Base-by-base conservation (phyloP, 2,113 vertebrate species). In the Neopipo cinnamomea region DNA sequence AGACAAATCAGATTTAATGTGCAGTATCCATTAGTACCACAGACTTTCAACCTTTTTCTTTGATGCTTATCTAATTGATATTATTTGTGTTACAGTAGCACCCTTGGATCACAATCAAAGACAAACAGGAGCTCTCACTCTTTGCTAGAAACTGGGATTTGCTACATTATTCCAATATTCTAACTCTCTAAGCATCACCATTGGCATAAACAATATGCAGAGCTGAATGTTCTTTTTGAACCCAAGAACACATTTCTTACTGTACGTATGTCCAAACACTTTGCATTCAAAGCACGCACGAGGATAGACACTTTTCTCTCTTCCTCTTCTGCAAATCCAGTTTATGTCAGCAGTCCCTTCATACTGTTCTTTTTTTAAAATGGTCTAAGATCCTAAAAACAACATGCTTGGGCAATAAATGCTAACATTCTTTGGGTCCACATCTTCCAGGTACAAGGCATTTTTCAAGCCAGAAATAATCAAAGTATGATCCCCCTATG, bases 351-450 rank as follows among this genome's bases (percentile, higher is more conserved):
- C 24, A 70, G 24, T 27, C 24, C 24, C 31, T 75, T 72, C 25
- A 37, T 7, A 11, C 8, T n/a, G 18, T 12, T 81, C 27, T 84
- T 61, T 28, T 44, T n/a, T n/a, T 50, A 46, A 72, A 85, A 39
- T 5, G 41, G 28, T 19, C n/a, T 20, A 82, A 87, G 23, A 85
- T 17, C 28, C 28, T 72, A 53, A 88, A 93, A 76, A 19, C 24
- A 47, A 14, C 25, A 67, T 0, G 2, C 8, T 28, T n/a, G 0
- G 3, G n/a, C 24, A 49, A n/a, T n/a, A 84, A 13, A 86, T 39
- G 23, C 23, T 39, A 56, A 72, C 50, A 78, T 49, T 33, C 58
- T 71, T 9, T 37, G 25, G 2, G 31, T 74, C 24, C 46, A 39
- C 8, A 8, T 33, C 61, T 89, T 74, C 47, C 52, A 77, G 49